Conservation (phyloP, 2,797 vertebrate species). For the Cryptoblepharus egeriae region DNA sequence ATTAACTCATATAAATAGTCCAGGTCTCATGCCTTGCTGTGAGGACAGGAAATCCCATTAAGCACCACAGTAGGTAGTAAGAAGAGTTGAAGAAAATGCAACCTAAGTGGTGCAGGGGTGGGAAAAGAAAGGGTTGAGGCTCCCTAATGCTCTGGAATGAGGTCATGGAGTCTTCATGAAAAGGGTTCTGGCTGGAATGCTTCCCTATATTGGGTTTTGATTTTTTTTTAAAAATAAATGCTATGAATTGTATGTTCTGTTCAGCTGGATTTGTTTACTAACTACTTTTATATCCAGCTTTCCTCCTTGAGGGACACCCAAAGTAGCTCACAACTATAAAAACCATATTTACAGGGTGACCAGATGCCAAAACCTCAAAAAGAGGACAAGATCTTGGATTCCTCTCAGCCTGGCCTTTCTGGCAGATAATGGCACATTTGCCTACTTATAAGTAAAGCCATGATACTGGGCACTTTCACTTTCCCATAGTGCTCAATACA, state of each 20-base stretch:
- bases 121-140: not conserved
- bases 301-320: too few relatives aligned
- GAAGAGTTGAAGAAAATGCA: not conserved
- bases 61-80: not conserved
- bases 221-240: not conserved
- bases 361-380: too few relatives aligned
- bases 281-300: too few relatives aligned
- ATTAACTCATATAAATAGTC: constrained; percentile 24
- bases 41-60: constrained; percentile 12
- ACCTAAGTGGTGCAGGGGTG: too few relatives aligned
- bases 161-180: not conserved
- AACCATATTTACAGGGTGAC: too few relatives aligned
- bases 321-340: too few relatives aligned
- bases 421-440: too few relatives aligned
- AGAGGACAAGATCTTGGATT: too few relatives aligned
- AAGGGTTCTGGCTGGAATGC: not conserved
- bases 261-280: not conserved
- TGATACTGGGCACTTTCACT: too few relatives aligned
- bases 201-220: not conserved
- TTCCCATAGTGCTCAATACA: too few relatives aligned
- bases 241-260: not conserved
- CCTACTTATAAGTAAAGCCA: too few relatives aligned
- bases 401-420: too few relatives aligned
- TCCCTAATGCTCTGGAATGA: not conserved
- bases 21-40: not conserved